A percentile compares a stretch with the other conserved stretches of the same genome.
Conservation (phyloP, 2,113 vertebrate genomes). For the Rhinopithecus roxellana region DNA sequence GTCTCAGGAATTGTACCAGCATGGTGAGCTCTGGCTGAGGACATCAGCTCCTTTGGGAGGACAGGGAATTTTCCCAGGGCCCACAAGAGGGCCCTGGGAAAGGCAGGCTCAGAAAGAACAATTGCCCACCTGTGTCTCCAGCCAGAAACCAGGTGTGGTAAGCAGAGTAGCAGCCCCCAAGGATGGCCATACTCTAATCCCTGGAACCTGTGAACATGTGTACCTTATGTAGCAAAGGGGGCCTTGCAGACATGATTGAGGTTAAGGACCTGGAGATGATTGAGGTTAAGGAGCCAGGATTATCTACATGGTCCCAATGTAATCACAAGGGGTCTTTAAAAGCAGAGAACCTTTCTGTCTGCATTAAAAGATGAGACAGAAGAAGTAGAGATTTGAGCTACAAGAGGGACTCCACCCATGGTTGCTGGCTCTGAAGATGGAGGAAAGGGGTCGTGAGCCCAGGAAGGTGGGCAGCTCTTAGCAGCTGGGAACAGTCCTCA, state of each 20-base stretch:
- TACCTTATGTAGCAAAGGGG: neutral
- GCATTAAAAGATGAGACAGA: neutral
- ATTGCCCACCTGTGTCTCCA: neutral
- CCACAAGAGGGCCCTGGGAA: neutral
- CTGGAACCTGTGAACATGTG: neutral
- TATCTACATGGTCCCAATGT: neutral
- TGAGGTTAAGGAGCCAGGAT: neutral
- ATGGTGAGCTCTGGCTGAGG: neutral
- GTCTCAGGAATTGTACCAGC: neutral
- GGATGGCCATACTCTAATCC: neutral
- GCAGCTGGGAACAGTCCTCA: neutral
- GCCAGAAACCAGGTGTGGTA: neutral
- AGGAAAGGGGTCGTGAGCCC: neutral
- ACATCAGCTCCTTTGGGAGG: neutral
- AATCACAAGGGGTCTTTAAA: neutral
- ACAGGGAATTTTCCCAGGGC: neutral
- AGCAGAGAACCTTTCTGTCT: neutral
- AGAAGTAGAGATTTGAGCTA: neutral
- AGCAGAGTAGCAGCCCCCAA: neutral
- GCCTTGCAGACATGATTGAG: neutral
- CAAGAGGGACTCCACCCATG: neutral
- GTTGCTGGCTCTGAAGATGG: neutral
- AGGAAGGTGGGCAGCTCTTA: neutral
- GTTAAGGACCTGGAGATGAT: neutral
- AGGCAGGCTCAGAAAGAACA: neutral